Evolutionary conservation across 2,797 vertebrate genomes (phyloP), one percentile per base, ranked within the genome.

Genomic region (Ctenosaura bakeri): DNA sequence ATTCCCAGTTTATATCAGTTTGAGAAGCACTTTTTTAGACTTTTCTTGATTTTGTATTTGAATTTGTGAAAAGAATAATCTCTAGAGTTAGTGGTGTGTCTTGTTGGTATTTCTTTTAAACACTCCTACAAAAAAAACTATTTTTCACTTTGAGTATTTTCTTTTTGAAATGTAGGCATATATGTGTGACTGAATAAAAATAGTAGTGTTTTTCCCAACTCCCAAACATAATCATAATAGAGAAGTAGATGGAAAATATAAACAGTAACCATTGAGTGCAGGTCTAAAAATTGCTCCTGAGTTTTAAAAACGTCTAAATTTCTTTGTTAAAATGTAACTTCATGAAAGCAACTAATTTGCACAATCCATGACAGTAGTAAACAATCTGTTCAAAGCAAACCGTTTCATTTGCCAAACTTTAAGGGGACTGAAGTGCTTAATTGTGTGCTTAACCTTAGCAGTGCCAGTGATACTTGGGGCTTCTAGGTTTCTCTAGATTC

Each of bases 101-200:
- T 50, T 82, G 64, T 9, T 82, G 18, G 52, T 29, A 46, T 35
- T 56, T 73, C 35, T 83, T 74, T 73, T 59, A 35, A 74, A 73
- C 24, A 83, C 52, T 82, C 52, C 87, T 74, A 59, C 64, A 18
- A 52, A 73, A 46, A 32, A 73, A 14, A 50, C 35, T 74, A 18
- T 73, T 88, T 42, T 73, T 62, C 42, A 18, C 54, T 83, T 46
- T n/a, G 54, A 38, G 20, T 10, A 50, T 77, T 89, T 83, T 38
- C 52, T 82, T 82, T 73, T 73, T 74, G 56, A 73, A 83, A 82
- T 46, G 35, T 22, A 83, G 66, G 66, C 35, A 3, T 59, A 42
- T 42, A 5, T 82, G 35, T 73, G 26, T 73, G 69, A 26, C 16
- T 59, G 66, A 88, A 74, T 73, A 83, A 59, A 88, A 88, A 73